Evolutionary conservation across 2,797 vertebrate species (phyloP).

Genomic region (Muscicapa striata): DNA sequence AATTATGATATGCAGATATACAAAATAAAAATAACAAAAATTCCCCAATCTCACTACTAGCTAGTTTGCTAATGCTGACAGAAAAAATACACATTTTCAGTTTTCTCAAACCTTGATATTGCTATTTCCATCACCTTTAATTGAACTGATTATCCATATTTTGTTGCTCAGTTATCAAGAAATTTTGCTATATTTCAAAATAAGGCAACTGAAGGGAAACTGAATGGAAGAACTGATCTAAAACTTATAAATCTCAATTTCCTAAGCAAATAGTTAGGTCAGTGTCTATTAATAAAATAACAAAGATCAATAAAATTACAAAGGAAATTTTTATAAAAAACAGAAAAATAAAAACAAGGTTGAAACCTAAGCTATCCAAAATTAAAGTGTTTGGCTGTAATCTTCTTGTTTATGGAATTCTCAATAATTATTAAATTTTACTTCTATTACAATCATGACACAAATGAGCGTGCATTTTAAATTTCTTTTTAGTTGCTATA

Average conservation of each 20-base stretch:
- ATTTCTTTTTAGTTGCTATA: neutral
- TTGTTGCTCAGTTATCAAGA: neutral
- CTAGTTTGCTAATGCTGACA: neutral
- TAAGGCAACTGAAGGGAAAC: neutral
- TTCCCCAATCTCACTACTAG: fast-evolving
- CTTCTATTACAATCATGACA: neutral
- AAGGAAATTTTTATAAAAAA: neutral
- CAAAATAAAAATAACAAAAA: neutral
- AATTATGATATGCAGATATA: neutral
- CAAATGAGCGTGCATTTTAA: neutral
- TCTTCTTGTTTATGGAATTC: neutral
- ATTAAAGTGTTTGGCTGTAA: neutral
- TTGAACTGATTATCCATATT: neutral
- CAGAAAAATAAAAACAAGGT: neutral
- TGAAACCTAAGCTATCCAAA: neutral
- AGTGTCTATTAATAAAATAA: neutral
- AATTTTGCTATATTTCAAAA: neutral
- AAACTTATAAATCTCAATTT: neutral
- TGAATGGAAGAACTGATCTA: neutral
- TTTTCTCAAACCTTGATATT: neutral
- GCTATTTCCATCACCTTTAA: neutral
- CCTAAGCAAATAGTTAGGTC: neutral
- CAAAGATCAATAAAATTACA: neutral
- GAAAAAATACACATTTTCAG: neutral
- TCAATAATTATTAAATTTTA: neutral